Conservation (phyloP, 2,113 vertebrate genomes). For the Takifugu flavidus region DNA sequence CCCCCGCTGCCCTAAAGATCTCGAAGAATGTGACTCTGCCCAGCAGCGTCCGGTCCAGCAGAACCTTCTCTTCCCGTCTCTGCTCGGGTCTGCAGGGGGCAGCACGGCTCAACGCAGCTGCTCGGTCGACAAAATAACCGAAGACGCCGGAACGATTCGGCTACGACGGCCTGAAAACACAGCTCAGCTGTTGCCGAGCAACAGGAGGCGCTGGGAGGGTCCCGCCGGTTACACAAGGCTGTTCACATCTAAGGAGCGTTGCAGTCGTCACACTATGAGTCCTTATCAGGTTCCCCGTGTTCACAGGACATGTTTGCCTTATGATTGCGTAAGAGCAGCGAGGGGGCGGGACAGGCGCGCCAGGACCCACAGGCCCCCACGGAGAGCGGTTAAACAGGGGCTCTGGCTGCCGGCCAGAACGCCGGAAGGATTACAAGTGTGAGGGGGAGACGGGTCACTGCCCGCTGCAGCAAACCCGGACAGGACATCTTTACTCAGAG, state of each 20-base stretch:
- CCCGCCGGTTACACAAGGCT: constrained; percentile 29
- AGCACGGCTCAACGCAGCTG: neutral
- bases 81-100: neutral
- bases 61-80: neutral
- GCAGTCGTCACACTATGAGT: neutral
- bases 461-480: neutral
- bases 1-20: constrained; percentile 17
- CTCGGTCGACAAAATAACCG: no score
- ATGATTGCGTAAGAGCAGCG: constrained; percentile 19
- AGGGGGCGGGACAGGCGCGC: neutral
- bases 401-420: constrained; percentile 39
- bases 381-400: constrained; percentile 5
- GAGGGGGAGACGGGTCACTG: constrained; percentile 9
- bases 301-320: constrained; percentile 12
- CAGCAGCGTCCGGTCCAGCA: constrained; percentile 9
- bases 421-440: constrained; percentile 27
- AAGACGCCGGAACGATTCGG: constrained; percentile 19
- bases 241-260: no score
- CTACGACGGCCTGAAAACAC: constrained; percentile 37
- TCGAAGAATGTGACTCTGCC: constrained; percentile 11
- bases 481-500: neutral
- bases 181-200: constrained; percentile 29
- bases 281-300: neutral
- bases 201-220: constrained; percentile 24
- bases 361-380: constrained; percentile 14